Base-by-base conservation (phyloP, 2,113 vertebrate genomes). In the Syngnathus typhle region DNA sequence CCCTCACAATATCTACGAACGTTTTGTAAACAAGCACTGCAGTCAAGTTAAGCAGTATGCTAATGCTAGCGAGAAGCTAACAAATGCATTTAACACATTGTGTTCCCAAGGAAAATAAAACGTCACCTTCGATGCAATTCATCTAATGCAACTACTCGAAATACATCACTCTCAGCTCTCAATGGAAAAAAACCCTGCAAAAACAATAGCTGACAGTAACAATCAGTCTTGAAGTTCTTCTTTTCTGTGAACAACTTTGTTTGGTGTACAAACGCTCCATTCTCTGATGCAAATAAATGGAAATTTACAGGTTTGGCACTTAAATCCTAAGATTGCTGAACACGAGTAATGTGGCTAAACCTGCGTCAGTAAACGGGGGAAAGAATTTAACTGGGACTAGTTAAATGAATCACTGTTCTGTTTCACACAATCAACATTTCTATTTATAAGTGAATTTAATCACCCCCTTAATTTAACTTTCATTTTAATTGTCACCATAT, bases 231-330 rank as follows among this genome's bases (percentile, higher is more conserved):
- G 54, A 55, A 55, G 27, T 32, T 55, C 3, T 13, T 27, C 10
- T 27, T 55, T 52, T 21, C 19, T 15, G 54, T 7, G 23, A 55
- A 23, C 54, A 55, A 19, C 18, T 52, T 46, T 69, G 63, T 36
- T 67, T 66, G 58, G 74, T 74, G 52, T 66, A 65, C 67, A 69
- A 74, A 75, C 67, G 67, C 70, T 64, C 71, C 73, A 71, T 72
- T 77, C 70, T 73, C 54, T 62, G 69, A 73, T 66, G 59, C 60
- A 74, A 61, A 82, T 82, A 81, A 79, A 86, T 64, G 60, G 23
- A 49, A 70, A 76, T 79, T 86, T 79, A 81, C 70, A 75, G 66
- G 44, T 66, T 62, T 85, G 84, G 82, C 79, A 84, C 27, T 54
- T 44, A 47, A 55, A 19, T 76, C 59, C 54, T 16, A 46, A 63